These are phyloP conservation scores for Scaptomyza montana DNA, from an alignment of 1,140 invertebrate species.

Conservation along the genomic window DNA sequence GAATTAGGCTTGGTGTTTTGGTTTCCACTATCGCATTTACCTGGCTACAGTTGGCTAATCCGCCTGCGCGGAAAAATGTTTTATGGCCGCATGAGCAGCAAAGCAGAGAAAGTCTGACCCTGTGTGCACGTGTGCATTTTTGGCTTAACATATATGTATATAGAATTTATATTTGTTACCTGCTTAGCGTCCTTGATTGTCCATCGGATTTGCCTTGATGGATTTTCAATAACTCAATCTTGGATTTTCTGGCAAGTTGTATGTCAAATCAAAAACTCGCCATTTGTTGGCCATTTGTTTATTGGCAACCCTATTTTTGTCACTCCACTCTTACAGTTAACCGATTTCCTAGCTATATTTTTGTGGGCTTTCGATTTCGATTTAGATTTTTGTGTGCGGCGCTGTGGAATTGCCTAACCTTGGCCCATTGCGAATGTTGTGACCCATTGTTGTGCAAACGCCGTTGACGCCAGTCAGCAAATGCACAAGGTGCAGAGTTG, in stretches of 20 bases:
- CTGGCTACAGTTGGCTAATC: slow-evolving; percentile 29
- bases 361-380: not conserved
- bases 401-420: slow-evolving; percentile 7
- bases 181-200: slow-evolving; percentile 11
- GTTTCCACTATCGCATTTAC: slow-evolving; percentile 15
- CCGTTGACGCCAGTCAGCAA: slow-evolving; percentile 25
- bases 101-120: not conserved
- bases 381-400: not conserved
- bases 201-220: slow-evolving; percentile 4
- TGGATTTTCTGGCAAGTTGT: slow-evolving; percentile 1
- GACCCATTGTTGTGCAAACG: slow-evolving; percentile 38
- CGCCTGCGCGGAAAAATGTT: slow-evolving; percentile 11
- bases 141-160: not conserved
- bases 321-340: not conserved
- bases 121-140: slow-evolving; percentile 13
- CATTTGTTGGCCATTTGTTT: not conserved
- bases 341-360: slow-evolving; percentile 1
- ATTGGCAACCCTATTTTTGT: not conserved
- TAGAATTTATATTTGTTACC: not conserved
- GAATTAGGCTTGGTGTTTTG: not conserved
- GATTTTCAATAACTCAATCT: slow-evolving; percentile 13
- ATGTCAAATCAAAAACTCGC: not conserved
- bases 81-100: not conserved
- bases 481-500: slow-evolving; percentile 9
- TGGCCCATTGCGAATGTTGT: slow-evolving; percentile 16